These are phyloP conservation scores for Antedon mediterranea DNA, from an alignment of 53 echinoderm and acorn worm species.

Conservation along the genomic window DNA sequence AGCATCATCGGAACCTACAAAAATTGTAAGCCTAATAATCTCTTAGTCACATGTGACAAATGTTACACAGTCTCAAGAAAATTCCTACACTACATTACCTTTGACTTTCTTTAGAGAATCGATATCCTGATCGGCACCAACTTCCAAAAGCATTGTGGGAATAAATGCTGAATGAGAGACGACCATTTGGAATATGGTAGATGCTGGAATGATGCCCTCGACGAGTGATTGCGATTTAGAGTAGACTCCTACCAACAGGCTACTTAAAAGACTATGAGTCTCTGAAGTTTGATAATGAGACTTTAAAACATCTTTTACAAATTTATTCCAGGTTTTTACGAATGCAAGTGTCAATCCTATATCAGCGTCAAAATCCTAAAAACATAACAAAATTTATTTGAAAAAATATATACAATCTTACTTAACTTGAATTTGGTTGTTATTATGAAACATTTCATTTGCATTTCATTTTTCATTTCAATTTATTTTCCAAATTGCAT, in stretches of 20 bases:
- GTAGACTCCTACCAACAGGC: conserved; percentile 44
- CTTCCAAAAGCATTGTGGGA: conserved; percentile 42
- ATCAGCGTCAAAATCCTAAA: neutral
- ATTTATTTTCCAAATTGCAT: too few species aligned
- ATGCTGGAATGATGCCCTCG: conserved; percentile 23
- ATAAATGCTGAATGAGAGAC: conserved; percentile 73
- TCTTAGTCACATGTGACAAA: too few species aligned
- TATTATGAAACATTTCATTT: too few species aligned
- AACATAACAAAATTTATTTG: neutral
- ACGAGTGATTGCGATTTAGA: neutral
- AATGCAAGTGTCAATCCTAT: conserved; percentile 1
- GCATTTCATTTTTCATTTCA: too few species aligned
- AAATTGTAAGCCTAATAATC: too few species aligned
- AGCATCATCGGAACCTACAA: too few species aligned
- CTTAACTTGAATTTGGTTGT: too few species aligned
- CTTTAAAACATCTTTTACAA: conserved; percentile 50
- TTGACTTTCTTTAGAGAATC: neutral
- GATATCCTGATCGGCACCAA: conserved; percentile 20
- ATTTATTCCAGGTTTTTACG: conserved; percentile 45
- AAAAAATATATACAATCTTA: too few species aligned
- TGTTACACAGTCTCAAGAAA: too few species aligned
- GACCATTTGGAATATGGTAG: conserved; percentile 61
- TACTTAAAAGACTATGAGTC: conserved; percentile 32
- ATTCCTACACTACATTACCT: too few species aligned
- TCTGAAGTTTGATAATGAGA: conserved; percentile 20